phyloP scores from a whole-genome alignment of 2,888 invertebrate species.

The Lacanobia oleracea region DNA sequence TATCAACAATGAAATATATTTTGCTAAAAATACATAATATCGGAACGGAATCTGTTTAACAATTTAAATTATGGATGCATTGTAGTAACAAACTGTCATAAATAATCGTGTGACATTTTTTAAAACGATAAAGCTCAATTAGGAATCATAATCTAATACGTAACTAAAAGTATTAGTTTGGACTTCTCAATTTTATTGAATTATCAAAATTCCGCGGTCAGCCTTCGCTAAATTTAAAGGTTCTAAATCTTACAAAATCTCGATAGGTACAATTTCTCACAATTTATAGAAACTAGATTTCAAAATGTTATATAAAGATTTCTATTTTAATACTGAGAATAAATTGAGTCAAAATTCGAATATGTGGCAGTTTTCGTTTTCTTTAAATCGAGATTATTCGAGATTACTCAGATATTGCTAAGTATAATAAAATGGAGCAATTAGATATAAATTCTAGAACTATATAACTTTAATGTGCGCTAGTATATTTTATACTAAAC shows the following conservation, averaged over 20 bases:
- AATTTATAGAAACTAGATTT: constrained; percentile 62
- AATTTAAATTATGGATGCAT: constrained; percentile 31
- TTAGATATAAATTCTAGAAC: constrained; percentile 56
- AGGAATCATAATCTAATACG: constrained; percentile 13
- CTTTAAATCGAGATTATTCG: constrained; percentile 64
- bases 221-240: constrained; percentile 61
- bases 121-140: constrained; percentile 32
- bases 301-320: constrained; percentile 64
- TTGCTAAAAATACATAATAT: constrained; percentile 50
- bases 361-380: constrained; percentile 84
- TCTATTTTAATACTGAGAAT: constrained; percentile 71
- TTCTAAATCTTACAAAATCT: constrained; percentile 70
- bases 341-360: constrained; percentile 83
- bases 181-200: constrained; percentile 43
- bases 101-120: neutral
- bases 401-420: constrained; percentile 73
- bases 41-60: constrained; percentile 54
- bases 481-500: constrained; percentile 67
- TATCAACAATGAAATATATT: constrained; percentile 66
- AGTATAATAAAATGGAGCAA: constrained; percentile 61
- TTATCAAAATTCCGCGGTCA: constrained; percentile 47
- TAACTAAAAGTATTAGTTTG: constrained; percentile 22
- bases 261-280: constrained; percentile 70
- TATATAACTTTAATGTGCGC: constrained; percentile 73
- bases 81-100: constrained; percentile 14